These are phyloP conservation scores for Lepidonotus clava DNA, from an alignment of 2,888 invertebrate genomes.

Conservation along the genomic window DNA sequence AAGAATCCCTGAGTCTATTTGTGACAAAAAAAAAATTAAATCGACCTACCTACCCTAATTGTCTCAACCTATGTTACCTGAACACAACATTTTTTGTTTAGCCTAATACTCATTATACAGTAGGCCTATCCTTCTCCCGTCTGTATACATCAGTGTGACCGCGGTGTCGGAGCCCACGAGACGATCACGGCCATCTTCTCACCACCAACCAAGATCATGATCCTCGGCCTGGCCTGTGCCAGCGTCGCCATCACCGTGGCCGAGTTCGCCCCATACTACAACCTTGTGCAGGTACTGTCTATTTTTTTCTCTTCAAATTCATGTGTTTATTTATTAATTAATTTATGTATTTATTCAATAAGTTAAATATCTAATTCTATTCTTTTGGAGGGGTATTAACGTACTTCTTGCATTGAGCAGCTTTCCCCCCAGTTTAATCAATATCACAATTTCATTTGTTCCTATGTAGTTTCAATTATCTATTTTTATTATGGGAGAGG, in stretches of 20 bases:
- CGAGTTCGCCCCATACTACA: background rate
- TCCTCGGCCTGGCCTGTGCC: background rate
- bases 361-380: background rate
- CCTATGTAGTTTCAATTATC: background rate
- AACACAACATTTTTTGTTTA: no score
- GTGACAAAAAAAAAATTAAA: no score
- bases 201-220: background rate
- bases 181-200: background rate
- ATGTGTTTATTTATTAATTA: background rate
- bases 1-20: no score
- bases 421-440: no score
- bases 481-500: no score
- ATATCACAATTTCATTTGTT: no score
- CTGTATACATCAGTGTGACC: background rate
- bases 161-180: background rate
- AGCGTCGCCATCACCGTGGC: background rate
- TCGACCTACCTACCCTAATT: no score
- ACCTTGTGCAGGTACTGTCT: background rate
- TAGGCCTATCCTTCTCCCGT: no score
- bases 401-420: background rate
- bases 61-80: no score
- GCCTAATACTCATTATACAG: no score
- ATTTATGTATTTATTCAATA: background rate
- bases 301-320: background rate
- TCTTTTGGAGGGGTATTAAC: background rate